Percentiles rank a stretch among this genome's conserved stretches.
Evolutionary conservation across 2,888 invertebrate genomes (phyloP).

Genomic region (Sipha maydis): DNA sequence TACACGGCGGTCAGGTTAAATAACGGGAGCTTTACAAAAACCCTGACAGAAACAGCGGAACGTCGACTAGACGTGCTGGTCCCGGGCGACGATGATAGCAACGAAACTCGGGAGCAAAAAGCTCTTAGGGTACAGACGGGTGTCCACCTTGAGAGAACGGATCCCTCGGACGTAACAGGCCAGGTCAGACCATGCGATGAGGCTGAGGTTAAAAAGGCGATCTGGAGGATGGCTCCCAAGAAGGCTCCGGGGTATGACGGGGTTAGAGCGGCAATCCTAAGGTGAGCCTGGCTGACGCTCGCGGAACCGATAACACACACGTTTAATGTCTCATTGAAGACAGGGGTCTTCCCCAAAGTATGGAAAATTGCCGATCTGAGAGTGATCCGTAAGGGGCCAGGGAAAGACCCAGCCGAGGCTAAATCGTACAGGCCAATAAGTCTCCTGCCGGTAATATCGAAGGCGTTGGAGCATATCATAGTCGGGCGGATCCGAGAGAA

Average conservation of each 20-base stretch:
- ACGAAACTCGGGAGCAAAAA: no score
- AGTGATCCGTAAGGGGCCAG: slow-evolving; percentile 64
- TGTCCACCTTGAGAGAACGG: no score
- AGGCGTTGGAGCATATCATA: neutral
- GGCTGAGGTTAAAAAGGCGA: neutral
- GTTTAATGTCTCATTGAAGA: neutral
- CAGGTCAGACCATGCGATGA: no score
- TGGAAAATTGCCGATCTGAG: slow-evolving; percentile 65
- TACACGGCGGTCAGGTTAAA: no score
- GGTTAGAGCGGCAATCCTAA: neutral
- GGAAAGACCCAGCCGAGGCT: slow-evolving; percentile 63
- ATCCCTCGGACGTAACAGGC: no score
- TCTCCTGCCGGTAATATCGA: neutral
- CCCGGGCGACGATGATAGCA: no score
- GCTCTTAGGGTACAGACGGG: no score
- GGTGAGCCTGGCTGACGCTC: neutral
- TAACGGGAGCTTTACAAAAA: no score
- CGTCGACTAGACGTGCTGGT: no score
- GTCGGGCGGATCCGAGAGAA: no score
- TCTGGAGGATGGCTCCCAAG: slow-evolving; percentile 66
- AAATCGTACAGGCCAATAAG: slow-evolving; percentile 63
- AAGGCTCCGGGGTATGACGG: neutral
- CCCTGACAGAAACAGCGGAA: no score
- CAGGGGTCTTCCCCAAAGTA: slow-evolving; percentile 52
- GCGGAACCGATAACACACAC: neutral